phyloP scores from a whole-genome alignment of 2,113 vertebrate genomes.

The Azemiops feae region DNA sequence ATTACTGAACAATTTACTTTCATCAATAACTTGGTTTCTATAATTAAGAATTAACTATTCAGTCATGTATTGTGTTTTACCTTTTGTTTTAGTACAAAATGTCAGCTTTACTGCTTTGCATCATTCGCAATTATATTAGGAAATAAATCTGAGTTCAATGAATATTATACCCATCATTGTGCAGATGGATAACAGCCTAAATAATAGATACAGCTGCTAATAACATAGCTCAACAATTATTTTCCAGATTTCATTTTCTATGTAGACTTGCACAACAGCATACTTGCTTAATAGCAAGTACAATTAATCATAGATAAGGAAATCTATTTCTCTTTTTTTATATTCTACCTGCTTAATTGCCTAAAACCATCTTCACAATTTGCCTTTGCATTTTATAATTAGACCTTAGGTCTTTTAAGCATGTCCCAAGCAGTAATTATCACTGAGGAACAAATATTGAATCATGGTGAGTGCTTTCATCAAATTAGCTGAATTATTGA shows the following conservation, averaged over 20 bases:
- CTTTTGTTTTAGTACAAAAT: not conserved
- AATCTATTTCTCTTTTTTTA: not conserved
- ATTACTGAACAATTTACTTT: not conserved
- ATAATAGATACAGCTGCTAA: not conserved
- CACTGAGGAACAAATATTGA: not conserved
- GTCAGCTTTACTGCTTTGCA: not conserved
- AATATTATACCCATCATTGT: not conserved
- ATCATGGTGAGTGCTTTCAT: not conserved
- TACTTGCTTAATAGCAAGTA: not conserved
- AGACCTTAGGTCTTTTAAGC: not conserved
- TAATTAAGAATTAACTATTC: not conserved
- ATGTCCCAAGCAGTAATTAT: not conserved
- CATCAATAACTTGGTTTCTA: not conserved
- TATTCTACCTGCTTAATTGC: not conserved
- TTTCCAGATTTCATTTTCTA: not conserved
- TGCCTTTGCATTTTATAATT: not conserved
- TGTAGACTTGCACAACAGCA: not conserved
- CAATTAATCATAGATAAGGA: not conserved
- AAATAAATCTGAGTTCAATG: not conserved
- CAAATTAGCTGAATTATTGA: conserved; percentile 32
- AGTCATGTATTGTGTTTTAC: not conserved
- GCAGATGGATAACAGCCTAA: not conserved
- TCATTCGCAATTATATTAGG: not conserved
- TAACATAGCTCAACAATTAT: not conserved
- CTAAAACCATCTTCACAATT: not conserved